Evolutionary conservation across 2,888 invertebrate species (phyloP).

Genomic region (Mesopsocus fuscifrons): DNA sequence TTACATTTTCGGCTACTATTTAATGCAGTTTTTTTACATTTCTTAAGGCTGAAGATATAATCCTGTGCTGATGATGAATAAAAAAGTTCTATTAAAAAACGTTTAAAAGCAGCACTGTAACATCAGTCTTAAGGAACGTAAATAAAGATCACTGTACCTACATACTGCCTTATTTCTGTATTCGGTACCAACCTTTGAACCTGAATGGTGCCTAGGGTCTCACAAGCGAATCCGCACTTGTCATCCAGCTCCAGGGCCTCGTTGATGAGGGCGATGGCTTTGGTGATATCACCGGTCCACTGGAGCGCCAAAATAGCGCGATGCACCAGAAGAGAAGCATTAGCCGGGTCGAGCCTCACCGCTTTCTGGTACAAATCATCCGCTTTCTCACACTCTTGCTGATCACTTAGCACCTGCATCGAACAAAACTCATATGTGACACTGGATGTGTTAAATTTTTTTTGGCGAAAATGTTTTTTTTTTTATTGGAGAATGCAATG

Average conservation of each 20-base stretch:
- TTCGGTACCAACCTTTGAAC: conserved; percentile 68
- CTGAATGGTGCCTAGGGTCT: conserved; percentile 86
- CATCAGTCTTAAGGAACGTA: too few relatives aligned
- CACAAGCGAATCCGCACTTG: conserved; percentile 87
- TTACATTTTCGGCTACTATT: too few relatives aligned
- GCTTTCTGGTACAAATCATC: conserved; percentile 67
- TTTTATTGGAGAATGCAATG: conserved; percentile 10
- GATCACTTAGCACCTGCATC: conserved; percentile 52
- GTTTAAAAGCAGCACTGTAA: background rate
- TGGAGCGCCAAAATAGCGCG: conserved; percentile 55
- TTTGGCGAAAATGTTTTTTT: background rate
- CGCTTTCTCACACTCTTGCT: conserved; percentile 64
- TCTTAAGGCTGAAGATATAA: background rate
- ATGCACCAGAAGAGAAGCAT: conserved; percentile 75
- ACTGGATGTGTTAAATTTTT: too few relatives aligned
- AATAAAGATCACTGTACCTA: too few relatives aligned
- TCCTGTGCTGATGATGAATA: background rate
- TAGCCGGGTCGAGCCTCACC: conserved; percentile 58
- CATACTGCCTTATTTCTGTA: too few relatives aligned
- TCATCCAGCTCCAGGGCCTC: conserved; percentile 74
- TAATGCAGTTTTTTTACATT: background rate
- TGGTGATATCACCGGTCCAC: conserved; percentile 65
- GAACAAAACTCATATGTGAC: too few relatives aligned
- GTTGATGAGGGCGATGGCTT: conserved; percentile 55
- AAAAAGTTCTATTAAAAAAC: too few relatives aligned